A percentile compares a stretch with the other conserved stretches of the same genome.
phyloP scores from a whole-genome alignment of 1,140 invertebrate species.

The Vanessa atalanta region DNA sequence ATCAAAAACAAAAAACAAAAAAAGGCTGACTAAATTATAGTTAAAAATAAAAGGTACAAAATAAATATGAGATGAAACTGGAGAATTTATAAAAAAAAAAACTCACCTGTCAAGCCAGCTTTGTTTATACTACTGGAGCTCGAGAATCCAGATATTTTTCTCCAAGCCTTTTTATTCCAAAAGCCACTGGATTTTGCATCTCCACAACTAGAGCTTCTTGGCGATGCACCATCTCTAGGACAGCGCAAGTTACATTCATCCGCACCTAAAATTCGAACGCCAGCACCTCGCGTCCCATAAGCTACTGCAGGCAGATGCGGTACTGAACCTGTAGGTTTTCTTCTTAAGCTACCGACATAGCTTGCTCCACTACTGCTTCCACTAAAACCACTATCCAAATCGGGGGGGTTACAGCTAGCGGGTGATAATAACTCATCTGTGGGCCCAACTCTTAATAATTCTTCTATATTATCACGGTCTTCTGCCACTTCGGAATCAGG shows the following conservation, averaged over 20 bases:
- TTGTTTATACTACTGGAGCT: slow-evolving; percentile 85
- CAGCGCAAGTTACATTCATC: slow-evolving; percentile 68
- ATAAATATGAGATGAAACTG: slow-evolving; percentile 14
- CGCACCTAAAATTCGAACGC: slow-evolving; percentile 68
- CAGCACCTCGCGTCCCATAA: slow-evolving; percentile 74
- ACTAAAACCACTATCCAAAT: slow-evolving; percentile 90
- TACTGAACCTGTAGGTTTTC: slow-evolving; percentile 79
- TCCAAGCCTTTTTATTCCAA: slow-evolving; percentile 88
- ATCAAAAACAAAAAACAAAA: slow-evolving; percentile 20
- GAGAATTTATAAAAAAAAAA: slow-evolving; percentile 23
- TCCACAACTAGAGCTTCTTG: slow-evolving; percentile 75
- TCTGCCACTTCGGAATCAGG: slow-evolving; percentile 76
- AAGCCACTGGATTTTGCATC: slow-evolving; percentile 82
- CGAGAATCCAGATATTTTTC: slow-evolving; percentile 87
- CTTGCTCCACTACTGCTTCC: slow-evolving; percentile 89
- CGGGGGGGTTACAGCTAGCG: slow-evolving; percentile 84
- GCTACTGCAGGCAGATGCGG: slow-evolving; percentile 79
- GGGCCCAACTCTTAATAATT: slow-evolving; percentile 85
- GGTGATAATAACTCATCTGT: slow-evolving; percentile 87
- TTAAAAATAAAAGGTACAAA: slow-evolving; percentile 21
- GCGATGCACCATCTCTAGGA: slow-evolving; percentile 61
- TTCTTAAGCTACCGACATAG: slow-evolving; percentile 85
- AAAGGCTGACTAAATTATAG: slow-evolving; percentile 21
- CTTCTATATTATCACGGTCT: slow-evolving; percentile 83
- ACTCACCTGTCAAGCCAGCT: slow-evolving; percentile 83